These are phyloP conservation scores for Tangara arthus DNA, from an alignment of 2,797 vertebrate genomes.

Conservation along the genomic window DNA sequence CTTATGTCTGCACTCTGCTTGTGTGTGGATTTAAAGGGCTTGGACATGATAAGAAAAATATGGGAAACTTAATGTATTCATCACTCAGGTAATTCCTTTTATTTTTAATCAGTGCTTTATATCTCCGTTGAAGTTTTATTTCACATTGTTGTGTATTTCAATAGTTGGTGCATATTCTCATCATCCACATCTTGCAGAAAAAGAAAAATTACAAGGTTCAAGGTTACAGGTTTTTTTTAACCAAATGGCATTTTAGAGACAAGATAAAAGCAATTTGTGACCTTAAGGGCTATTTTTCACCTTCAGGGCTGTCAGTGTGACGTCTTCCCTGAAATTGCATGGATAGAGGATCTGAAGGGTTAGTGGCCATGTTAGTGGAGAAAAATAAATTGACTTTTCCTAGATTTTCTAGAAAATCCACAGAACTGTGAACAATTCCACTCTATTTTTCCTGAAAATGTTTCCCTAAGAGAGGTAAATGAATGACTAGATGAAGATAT, in stretches of 20 bases:
- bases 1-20: rapidly evolving
- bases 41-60: not conserved
- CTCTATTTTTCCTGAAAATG: not conserved
- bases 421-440: not conserved
- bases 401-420: not conserved
- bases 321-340: not conserved
- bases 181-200: not conserved
- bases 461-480: not conserved
- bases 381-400: not conserved
- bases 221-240: not conserved
- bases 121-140: not conserved
- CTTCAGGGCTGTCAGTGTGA: not conserved
- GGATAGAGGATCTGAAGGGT: not conserved
- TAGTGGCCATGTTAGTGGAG: not conserved
- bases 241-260: not conserved
- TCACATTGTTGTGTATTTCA: not conserved
- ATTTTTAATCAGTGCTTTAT: not conserved
- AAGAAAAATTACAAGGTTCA: not conserved
- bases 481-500: not conserved
- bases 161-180: not conserved
- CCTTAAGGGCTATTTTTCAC: not conserved
- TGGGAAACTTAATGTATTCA: not conserved
- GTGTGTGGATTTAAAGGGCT: not conserved
- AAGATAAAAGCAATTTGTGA: not conserved
- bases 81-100: not conserved